A percentile compares a stretch with the other conserved stretches of the same genome.
Evolutionary conservation across 2,888 invertebrate species (phyloP).

Genomic region (Choreutis nemorana): DNA sequence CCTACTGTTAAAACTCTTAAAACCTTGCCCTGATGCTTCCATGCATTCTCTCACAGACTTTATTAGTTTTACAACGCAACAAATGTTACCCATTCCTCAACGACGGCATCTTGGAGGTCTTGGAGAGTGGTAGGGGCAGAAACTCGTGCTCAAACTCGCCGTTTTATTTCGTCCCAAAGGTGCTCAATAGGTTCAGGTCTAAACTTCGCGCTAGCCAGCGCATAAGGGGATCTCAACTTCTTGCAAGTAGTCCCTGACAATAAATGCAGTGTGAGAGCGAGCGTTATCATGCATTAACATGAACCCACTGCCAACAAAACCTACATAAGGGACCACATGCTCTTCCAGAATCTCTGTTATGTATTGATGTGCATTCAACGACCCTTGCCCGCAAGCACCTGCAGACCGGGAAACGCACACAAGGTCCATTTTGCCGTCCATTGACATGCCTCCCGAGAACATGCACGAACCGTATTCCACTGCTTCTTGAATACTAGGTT

Average conservation of each 20-base stretch:
- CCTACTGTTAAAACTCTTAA: no score
- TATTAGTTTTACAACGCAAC: no score
- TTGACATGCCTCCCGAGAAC: slow-evolving; percentile 9
- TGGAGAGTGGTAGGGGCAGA: neutral
- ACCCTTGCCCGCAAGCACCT: slow-evolving; percentile 5
- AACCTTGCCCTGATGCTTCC: no score
- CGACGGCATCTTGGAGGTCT: neutral
- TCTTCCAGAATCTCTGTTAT: neutral
- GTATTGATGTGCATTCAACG: slow-evolving; percentile 2
- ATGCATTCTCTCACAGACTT: no score
- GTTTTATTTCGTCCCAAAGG: neutral
- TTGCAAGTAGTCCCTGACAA: neutral
- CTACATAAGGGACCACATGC: neutral
- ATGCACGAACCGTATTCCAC: slow-evolving; percentile 15
- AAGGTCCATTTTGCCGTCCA: slow-evolving; percentile 9
- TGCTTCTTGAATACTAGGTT: slow-evolving; percentile 10
- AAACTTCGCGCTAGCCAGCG: neutral
- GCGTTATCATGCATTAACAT: neutral
- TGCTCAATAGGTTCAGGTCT: neutral
- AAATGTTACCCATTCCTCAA: no score
- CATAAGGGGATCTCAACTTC: neutral
- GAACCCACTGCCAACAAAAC: neutral
- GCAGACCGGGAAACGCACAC: slow-evolving; percentile 8
- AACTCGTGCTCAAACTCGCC: neutral
- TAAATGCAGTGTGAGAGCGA: neutral